Base-by-base conservation (phyloP, 2,797 vertebrate species). In the Megalops cyprinoides region DNA sequence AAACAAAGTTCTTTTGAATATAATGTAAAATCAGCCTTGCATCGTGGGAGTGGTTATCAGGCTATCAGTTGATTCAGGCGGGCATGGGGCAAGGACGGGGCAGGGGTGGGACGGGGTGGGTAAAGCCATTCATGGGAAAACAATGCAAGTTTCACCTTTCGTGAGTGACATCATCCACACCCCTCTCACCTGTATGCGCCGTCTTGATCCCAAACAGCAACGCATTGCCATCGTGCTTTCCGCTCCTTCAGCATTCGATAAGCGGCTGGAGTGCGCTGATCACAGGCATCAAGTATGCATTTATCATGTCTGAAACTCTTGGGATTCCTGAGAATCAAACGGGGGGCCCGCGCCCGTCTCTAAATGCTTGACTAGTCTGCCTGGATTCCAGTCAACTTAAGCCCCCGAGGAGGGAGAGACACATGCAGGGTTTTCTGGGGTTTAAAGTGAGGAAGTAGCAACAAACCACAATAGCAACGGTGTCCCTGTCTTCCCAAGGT, bases 301-400 rank as follows among this genome's bases (percentile, higher is more conserved):
- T 73, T 14, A 79, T 25, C 69, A 73, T 44, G 37, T 81, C 62
- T 53, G n/a, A 39, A 23, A 81, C 48, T 42, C 42, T 76, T 65
- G 5, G 39, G 80, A 79, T 76, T 73, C n/a, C 67, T 74, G 34
- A 80, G 60, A 49, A 80, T 67, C 53, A 73, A 73, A 60, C 15
- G 55, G 25, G 15, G 1, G 25, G 5, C 12, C 37, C 6, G n/a
- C 39, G 1, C 31, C 39, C 37, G 49, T 77, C 75, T 42, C 3
- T 46, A 74, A 79, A 10, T 28, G 4, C 44, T 74, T 31, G 39
- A 78, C 81, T 46, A 0, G 15, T 79, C 71, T 31, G 51, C 44
- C 71, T 75, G 48, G 78, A 82, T 84, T 84, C 78, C 58, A 55
- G 81, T 48, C 37, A 44, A 53, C 53, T 46, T n/a, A 53, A 78